Percentiles rank a stretch among this genome's conserved stretches.
Conservation (phyloP, 2,113 vertebrate genomes). For the Myrmecobius fasciatus region DNA sequence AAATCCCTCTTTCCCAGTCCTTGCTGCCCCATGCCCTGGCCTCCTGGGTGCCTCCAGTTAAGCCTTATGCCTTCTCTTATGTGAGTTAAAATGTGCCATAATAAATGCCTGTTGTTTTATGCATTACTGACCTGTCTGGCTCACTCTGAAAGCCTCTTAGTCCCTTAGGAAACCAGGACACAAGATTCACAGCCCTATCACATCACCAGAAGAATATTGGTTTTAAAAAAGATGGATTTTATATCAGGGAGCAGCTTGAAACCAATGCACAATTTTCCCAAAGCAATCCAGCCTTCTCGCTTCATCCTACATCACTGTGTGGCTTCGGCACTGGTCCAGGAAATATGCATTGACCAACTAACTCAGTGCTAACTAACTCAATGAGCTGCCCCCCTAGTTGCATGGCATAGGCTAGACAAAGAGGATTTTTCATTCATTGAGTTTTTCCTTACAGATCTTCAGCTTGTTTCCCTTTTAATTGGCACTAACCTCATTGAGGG, state of each 20-base stretch:
- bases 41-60: neutral
- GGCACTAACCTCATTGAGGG: neutral
- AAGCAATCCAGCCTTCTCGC: neutral
- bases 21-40: neutral
- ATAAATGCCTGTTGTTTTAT: neutral
- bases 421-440: neutral
- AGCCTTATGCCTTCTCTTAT: neutral
- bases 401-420: neutral
- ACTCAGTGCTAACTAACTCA: neutral
- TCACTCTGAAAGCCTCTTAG: neutral
- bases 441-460: neutral
- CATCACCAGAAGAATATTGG: neutral
- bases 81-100: neutral
- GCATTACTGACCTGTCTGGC: neutral
- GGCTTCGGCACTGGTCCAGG: neutral
- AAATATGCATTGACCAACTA: neutral
- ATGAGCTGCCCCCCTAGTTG: neutral
- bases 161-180: neutral
- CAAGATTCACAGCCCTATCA: neutral
- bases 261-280: neutral
- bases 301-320: neutral
- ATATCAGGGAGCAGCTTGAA: neutral
- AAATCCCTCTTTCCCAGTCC: neutral
- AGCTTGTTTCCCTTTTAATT: neutral
- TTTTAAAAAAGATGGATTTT: neutral